These are phyloP conservation scores for Proisotoma minuta DNA, from an alignment of 2,888 invertebrate species.

Conservation along the genomic window DNA sequence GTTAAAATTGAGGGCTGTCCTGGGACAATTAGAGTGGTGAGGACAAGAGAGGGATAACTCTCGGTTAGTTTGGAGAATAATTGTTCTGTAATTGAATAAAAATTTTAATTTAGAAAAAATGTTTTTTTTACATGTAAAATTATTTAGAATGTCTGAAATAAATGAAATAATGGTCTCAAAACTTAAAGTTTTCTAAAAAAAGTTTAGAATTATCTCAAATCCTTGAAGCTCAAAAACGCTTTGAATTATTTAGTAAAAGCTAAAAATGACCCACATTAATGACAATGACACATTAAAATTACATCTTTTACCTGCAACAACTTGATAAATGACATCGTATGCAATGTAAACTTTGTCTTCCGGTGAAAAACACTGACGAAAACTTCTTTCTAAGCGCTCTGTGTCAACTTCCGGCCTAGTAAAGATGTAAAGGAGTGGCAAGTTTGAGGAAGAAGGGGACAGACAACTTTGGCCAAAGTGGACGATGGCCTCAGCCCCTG, in stretches of 20 bases:
- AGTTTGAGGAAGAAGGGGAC: conserved; percentile 62
- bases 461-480: conserved; percentile 90
- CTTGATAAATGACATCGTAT: conserved; percentile 51
- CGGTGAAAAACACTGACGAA: conserved; percentile 42
- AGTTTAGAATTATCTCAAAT: no score
- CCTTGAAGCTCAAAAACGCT: no score
- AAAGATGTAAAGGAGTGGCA: conserved; percentile 72
- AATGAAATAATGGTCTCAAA: no score
- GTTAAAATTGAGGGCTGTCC: no score
- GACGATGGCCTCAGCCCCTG: conserved; percentile 71
- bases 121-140: no score
- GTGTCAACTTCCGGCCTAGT: conserved; percentile 61
- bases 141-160: no score
- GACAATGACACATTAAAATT: no score
- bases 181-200: no score
- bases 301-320: conserved; percentile 44
- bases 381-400: conserved; percentile 45
- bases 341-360: conserved; percentile 49
- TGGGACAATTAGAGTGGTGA: conserved; percentile 23
- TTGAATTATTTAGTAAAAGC: no score
- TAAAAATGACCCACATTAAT: no score
- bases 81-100: no score
- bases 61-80: conserved; percentile 5
- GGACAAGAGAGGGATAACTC: not conserved
- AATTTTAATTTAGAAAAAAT: not conserved